Evolutionary conservation across 1,140 invertebrate genomes (phyloP).

Genomic region (Pygmarrhopalites habei): DNA sequence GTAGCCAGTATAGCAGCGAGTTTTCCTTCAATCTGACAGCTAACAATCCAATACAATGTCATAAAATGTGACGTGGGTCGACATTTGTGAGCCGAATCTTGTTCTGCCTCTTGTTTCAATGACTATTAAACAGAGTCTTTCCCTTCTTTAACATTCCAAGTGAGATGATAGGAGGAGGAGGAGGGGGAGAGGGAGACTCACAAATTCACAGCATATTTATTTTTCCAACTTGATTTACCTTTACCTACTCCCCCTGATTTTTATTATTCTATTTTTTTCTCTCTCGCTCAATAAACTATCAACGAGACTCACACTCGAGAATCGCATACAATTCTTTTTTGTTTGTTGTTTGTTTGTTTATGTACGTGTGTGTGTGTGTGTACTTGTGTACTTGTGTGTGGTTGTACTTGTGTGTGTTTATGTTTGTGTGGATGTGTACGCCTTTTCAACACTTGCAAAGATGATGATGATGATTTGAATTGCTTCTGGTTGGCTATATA

Average conservation of each 20-base stretch:
- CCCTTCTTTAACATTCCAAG: not conserved
- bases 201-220: not conserved
- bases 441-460: no score
- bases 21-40: slow-evolving; percentile 9
- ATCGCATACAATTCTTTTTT: no score
- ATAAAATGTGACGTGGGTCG: slow-evolving; percentile 7
- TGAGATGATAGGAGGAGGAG: no score
- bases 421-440: no score
- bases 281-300: not conserved
- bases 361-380: no score
- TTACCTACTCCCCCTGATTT: not conserved
- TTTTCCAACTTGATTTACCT: not conserved
- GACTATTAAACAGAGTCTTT: not conserved
- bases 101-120: not conserved
- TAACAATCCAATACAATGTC: slow-evolving; percentile 2
- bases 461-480: no score
- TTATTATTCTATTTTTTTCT: not conserved
- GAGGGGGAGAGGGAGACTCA: no score
- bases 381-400: no score
- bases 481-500: no score
- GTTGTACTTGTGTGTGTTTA: no score
- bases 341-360: no score
- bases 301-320: not conserved
- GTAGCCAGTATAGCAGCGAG: not conserved
- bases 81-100: not conserved